These are phyloP conservation scores for Euphysa ruthae DNA, from an alignment of 30 jellyfish, hydroid and myxozoan species.

Conservation along the genomic window DNA sequence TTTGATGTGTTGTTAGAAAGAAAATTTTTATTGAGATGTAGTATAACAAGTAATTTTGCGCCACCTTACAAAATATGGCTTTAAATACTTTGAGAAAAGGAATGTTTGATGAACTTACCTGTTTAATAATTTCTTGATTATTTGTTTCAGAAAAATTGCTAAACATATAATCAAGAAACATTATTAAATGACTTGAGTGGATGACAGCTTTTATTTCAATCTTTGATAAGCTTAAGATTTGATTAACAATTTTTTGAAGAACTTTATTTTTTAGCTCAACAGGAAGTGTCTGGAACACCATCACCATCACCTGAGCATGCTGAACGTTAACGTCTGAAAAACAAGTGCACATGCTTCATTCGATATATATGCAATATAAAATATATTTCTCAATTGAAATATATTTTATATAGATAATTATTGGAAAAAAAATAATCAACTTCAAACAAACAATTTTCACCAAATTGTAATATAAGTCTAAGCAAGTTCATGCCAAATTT, in stretches of 20 bases:
- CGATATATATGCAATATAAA: too few species aligned
- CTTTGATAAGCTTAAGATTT: background rate
- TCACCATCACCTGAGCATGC: constrained; percentile 51
- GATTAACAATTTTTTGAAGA: constrained; percentile 10
- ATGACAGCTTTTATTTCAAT: background rate
- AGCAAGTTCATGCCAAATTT: too few species aligned
- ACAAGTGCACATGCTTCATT: too few species aligned
- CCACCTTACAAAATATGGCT: background rate
- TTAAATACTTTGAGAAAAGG: background rate
- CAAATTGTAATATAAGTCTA: too few species aligned
- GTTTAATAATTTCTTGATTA: background rate
- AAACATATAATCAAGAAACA: constrained; percentile 10
- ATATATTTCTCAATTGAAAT: too few species aligned
- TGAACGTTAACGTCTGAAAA: constrained; percentile 78
- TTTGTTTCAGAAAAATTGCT: background rate
- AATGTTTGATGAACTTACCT: too few species aligned
- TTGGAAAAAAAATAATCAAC: too few species aligned
- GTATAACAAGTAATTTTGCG: too few species aligned
- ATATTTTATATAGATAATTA: too few species aligned
- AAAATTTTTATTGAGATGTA: too few species aligned
- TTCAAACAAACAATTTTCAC: too few species aligned
- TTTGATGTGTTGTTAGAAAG: too few species aligned
- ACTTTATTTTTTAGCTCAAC: constrained; percentile 19
- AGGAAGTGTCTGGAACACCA: constrained; percentile 42
- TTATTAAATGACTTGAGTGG: constrained; percentile 10